Conservation (phyloP, 1,140 invertebrate species). For the Pantala flavescens region DNA sequence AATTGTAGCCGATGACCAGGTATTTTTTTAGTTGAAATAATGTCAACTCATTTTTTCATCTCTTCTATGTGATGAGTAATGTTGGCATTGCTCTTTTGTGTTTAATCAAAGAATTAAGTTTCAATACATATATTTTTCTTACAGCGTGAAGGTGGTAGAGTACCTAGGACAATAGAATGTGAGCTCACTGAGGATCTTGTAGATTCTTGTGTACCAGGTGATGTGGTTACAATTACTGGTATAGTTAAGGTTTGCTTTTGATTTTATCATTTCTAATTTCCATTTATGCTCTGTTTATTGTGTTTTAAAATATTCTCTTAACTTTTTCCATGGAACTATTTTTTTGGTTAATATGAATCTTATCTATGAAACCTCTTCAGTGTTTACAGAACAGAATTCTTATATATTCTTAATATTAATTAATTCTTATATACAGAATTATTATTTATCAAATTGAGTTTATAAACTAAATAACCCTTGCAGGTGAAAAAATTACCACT, state of each 20-base stretch:
- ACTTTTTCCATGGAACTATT: no score
- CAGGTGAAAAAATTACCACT: no score
- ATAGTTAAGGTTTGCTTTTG: constrained; percentile 55
- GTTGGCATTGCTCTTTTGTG: constrained; percentile 19
- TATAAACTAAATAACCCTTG: no score
- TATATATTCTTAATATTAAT: no score
- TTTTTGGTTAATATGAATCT: no score
- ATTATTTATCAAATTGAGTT: no score
- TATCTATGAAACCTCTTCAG: no score
- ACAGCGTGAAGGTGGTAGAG: constrained; percentile 57
- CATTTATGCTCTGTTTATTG: not conserved
- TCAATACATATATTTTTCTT: constrained; percentile 23
- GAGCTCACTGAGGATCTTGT: constrained; percentile 78
- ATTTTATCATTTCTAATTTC: not conserved
- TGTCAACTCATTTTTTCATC: constrained; percentile 6
- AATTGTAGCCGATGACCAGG: constrained; percentile 49
- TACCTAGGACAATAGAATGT: constrained; percentile 78
- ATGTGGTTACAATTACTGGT: constrained; percentile 77
- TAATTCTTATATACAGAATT: no score
- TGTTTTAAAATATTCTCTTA: no score
- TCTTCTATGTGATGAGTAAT: constrained; percentile 24
- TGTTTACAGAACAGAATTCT: no score
- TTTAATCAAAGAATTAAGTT: constrained; percentile 14
- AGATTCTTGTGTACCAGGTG: constrained; percentile 76
- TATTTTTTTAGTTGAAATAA: constrained; percentile 25